Evolutionary conservation across 2,113 vertebrate genomes (phyloP).

Genomic region (Crotalus viridis): DNA sequence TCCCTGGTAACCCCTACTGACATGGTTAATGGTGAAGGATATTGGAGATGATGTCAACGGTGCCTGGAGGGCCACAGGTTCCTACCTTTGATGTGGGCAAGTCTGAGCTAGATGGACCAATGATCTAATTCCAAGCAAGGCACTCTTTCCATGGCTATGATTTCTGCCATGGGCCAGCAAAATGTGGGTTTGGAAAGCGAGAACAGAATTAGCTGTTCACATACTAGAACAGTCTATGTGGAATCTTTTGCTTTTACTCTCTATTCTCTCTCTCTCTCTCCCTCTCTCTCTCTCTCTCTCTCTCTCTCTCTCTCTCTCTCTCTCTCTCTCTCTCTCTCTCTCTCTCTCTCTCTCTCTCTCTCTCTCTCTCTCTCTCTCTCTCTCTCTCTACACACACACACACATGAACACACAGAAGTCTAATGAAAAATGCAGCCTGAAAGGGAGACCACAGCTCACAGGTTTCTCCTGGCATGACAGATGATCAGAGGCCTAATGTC

Average conservation of each 20-base stretch:
- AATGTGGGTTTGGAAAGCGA: slow-evolving; percentile 39
- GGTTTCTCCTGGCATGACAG: slow-evolving; percentile 76
- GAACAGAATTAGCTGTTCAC: slow-evolving; percentile 38
- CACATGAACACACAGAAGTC: slow-evolving; percentile 54
- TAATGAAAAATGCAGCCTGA: slow-evolving; percentile 68
- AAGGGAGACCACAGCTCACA: slow-evolving; percentile 66
- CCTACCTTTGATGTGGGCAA: background rate
- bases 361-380: background rate
- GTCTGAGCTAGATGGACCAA: background rate
- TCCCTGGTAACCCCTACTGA: background rate
- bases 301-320: background rate
- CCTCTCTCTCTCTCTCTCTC: fast-evolving
- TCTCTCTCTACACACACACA: background rate
- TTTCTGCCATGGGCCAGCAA: slow-evolving; percentile 31
- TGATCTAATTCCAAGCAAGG: background rate
- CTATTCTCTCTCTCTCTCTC: background rate
- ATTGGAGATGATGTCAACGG: background rate
- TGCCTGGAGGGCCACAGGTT: background rate
- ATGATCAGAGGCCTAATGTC: slow-evolving; percentile 66
- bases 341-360: background rate
- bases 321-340: background rate
- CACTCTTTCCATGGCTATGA: background rate
- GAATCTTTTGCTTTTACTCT: slow-evolving; percentile 30
- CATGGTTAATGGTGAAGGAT: background rate
- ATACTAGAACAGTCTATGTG: slow-evolving; percentile 9